Base-by-base conservation (phyloP, 2,113 vertebrate genomes). In the Desmodus rotundus region DNA sequence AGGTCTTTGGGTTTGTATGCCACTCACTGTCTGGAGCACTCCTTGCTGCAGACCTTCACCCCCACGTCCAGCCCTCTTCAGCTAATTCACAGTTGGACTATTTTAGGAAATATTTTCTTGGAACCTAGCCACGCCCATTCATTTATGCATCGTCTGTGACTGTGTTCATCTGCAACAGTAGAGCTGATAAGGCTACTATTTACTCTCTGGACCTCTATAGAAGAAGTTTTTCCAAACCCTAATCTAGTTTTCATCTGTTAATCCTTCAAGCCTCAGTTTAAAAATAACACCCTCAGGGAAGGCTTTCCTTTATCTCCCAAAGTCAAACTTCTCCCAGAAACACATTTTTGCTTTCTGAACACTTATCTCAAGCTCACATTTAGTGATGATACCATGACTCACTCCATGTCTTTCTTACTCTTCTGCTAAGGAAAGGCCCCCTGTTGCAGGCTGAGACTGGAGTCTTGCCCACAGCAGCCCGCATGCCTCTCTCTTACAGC, bases 101-200 rank as follows among this genome's bases (percentile, higher is more conserved):
- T 31, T 80, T 85, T 33, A 15, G n/a, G 50, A 77, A 88, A 52
- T 77, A 61, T 43, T 74, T 93, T 38, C n/a, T 22, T 41, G 54
- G 67, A 77, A 77, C 11, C 26, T 2, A 76, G 22, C 31, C 68
- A 73, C 0, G 1, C 33, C 67, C 1, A 0, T 33, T 50, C 36
- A 28, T 4, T 41, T 17, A 43, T 1, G 1, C 1, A 0, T 0
- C 3, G 10, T 4, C 38, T 17, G 17, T 43, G 54, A 52, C 28
- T 11, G 7, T 33, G 33, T 87, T 54, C 24, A 22, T 38, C 67
- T 36, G 6, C 3, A 20, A 41, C 24, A 45, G 68, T 17, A 38
- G 38, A 92, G 45, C 5, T 16, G 28, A 7, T 7, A 74, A 78
- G 12, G 20, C 31, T 41, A 19, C 28, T 47, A 28, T 61, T 67